Evolutionary conservation across 2,113 vertebrate species (phyloP).

Genomic region (Solea solea): DNA sequence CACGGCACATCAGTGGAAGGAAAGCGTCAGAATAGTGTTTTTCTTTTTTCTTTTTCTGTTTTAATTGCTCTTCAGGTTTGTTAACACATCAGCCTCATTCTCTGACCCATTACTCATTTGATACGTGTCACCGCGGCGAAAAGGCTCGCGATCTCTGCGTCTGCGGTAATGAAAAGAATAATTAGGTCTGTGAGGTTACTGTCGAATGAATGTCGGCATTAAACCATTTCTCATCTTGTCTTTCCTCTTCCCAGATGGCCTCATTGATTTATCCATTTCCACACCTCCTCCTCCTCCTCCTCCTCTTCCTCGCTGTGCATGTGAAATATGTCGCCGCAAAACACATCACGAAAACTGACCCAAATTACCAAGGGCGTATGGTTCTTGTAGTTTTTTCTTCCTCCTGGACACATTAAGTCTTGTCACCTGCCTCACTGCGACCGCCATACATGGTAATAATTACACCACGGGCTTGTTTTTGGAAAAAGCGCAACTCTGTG

Average conservation of each 20-base stretch:
- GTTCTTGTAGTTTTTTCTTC: conserved; percentile 18
- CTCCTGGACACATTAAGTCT: conserved; percentile 37
- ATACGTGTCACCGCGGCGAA: conserved; percentile 49
- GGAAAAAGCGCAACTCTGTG: conserved; percentile 15
- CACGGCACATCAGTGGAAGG: not conserved
- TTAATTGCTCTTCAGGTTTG: conserved; percentile 4
- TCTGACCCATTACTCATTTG: conserved; percentile 33
- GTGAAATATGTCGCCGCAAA: conserved; percentile 66
- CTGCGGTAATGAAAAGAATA: conserved; percentile 66
- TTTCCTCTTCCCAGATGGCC: conserved; percentile 72
- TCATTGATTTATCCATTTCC: conserved; percentile 73
- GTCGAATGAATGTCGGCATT: conserved; percentile 60
- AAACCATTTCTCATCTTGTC: conserved; percentile 66
- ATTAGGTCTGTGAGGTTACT: conserved; percentile 69
- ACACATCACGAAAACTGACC: conserved; percentile 42
- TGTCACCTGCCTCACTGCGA: conserved; percentile 50
- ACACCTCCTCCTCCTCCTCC: conserved; percentile 44
- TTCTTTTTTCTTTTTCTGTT: not conserved
- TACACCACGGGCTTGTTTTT: conserved; percentile 24
- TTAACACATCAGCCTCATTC: not conserved
- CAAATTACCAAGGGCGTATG: conserved; percentile 34
- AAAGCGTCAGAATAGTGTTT: not conserved
- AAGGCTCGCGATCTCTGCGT: conserved; percentile 21
- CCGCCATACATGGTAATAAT: conserved; percentile 49
- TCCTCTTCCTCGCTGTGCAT: conserved; percentile 50